Evolutionary conservation across 2,888 invertebrate genomes (phyloP).

Genomic region (Scelioninae gen. 1): DNA sequence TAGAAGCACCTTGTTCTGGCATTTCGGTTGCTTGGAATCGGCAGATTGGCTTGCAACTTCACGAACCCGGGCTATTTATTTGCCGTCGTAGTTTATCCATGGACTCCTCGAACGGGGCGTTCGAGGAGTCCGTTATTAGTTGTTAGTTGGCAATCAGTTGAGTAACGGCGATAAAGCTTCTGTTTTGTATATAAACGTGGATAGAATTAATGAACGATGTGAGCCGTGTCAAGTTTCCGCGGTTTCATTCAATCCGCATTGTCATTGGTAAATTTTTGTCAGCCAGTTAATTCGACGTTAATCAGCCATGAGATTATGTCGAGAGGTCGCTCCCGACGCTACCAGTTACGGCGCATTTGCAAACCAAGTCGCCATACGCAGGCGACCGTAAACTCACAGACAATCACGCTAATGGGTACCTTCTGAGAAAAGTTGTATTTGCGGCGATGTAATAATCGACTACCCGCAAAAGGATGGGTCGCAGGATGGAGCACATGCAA

Average conservation of each 20-base stretch:
- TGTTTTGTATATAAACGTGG: no score
- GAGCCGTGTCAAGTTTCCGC: conserved; percentile 15
- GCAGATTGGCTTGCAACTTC: conserved; percentile 70
- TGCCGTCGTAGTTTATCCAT: conserved; percentile 75
- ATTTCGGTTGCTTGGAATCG: conserved; percentile 66
- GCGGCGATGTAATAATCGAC: conserved; percentile 77
- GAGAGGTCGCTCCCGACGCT: conserved; percentile 25
- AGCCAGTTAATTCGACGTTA: conserved; percentile 34
- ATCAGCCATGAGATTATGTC: conserved; percentile 36
- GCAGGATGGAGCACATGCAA: conserved; percentile 32
- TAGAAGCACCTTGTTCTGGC: conserved; percentile 70
- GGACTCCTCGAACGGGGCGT: conserved; percentile 70
- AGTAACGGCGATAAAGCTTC: conserved; percentile 11
- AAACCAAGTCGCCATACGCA: conserved; percentile 64
- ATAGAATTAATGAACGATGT: no score
- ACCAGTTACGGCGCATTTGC: conserved; percentile 45
- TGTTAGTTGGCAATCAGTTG: conserved; percentile 35
- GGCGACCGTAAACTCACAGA: conserved; percentile 71
- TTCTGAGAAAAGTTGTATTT: conserved; percentile 79
- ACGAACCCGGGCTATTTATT: conserved; percentile 77
- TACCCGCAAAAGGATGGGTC: conserved; percentile 58
- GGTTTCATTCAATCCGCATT: conserved; percentile 10
- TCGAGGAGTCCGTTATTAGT: conserved; percentile 73
- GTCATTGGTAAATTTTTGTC: conserved; percentile 2
- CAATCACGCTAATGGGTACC: conserved; percentile 80